phyloP scores from a whole-genome alignment of 2,797 vertebrate species.

The Microctenopoma stevenorrisi region DNA sequence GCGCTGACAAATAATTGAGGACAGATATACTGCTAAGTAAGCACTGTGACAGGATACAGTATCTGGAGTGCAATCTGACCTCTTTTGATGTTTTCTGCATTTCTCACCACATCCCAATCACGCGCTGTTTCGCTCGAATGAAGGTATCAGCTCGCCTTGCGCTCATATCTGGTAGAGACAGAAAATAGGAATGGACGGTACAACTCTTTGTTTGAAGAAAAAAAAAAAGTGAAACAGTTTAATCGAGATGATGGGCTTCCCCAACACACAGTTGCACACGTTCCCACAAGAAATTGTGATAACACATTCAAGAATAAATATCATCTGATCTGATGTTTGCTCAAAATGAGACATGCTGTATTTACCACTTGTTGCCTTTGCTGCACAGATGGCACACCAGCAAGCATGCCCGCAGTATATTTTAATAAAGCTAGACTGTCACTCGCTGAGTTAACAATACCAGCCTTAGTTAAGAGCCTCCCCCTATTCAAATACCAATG shows the following conservation, averaged over 20 bases:
- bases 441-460: conserved; percentile 49
- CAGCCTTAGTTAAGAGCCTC: conserved; percentile 31
- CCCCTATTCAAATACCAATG: conserved; percentile 2
- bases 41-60: conserved; percentile 75
- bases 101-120: conserved; percentile 74
- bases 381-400: conserved; percentile 72
- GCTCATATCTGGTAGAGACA: conserved; percentile 40
- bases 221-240: not conserved
- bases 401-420: conserved; percentile 55
- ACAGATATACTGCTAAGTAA: conserved; percentile 56
- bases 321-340: conserved; percentile 56
- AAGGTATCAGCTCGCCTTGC: conserved; percentile 38
- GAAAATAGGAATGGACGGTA: conserved; percentile 34
- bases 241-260: conserved; percentile 51
- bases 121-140: conserved; percentile 49
- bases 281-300: conserved; percentile 47
- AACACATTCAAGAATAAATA: conserved; percentile 64
- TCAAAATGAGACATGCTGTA: conserved; percentile 64
- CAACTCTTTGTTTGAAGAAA: not conserved
- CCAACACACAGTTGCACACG: conserved; percentile 34
- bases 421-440: conserved; percentile 74
- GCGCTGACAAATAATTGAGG: conserved; percentile 22
- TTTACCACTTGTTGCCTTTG: conserved; percentile 71
- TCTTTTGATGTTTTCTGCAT: conserved; percentile 70
- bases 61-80: conserved; percentile 81